These are phyloP conservation scores for Circaetus cinerascens DNA, from an alignment of 2,113 vertebrate genomes.

Conservation along the genomic window DNA sequence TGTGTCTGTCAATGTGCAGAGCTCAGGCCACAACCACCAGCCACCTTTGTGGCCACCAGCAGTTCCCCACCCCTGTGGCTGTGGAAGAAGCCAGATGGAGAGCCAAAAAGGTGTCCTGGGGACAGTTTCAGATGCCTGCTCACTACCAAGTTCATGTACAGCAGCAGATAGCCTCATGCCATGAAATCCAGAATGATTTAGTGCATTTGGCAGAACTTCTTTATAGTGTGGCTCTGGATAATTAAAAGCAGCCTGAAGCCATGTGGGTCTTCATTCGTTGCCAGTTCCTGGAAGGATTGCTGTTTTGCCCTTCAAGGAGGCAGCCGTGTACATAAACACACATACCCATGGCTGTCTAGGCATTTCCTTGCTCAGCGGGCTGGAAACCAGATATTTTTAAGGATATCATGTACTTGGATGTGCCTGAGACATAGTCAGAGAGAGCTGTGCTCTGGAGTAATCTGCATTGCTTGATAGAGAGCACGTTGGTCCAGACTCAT, in stretches of 20 bases:
- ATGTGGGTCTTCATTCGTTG: not conserved
- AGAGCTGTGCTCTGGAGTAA: not conserved
- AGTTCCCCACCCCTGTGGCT: not conserved
- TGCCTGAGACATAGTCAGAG: not conserved
- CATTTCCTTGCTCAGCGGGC: not conserved
- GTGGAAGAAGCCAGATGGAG: not conserved
- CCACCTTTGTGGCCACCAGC: not conserved
- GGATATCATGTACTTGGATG: not conserved
- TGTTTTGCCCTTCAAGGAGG: not conserved
- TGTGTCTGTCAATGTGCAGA: not conserved
- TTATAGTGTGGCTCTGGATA: conserved; percentile 7
- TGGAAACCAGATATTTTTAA: not conserved
- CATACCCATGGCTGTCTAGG: not conserved
- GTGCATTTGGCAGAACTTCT: not conserved
- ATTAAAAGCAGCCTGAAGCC: conserved; percentile 40
- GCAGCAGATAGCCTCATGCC: not conserved
- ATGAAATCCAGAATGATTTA: not conserved
- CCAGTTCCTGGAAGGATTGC: not conserved
- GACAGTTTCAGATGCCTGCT: not conserved
- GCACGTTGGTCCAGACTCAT: not conserved
- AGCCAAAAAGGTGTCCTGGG: not conserved
- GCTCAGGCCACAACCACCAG: not conserved
- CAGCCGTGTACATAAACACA: not conserved
- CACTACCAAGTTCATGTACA: not conserved
- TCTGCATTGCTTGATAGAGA: not conserved